These are phyloP conservation scores for Cherax destructor DNA, from an alignment of 1,140 invertebrate species.

Conservation along the genomic window DNA sequence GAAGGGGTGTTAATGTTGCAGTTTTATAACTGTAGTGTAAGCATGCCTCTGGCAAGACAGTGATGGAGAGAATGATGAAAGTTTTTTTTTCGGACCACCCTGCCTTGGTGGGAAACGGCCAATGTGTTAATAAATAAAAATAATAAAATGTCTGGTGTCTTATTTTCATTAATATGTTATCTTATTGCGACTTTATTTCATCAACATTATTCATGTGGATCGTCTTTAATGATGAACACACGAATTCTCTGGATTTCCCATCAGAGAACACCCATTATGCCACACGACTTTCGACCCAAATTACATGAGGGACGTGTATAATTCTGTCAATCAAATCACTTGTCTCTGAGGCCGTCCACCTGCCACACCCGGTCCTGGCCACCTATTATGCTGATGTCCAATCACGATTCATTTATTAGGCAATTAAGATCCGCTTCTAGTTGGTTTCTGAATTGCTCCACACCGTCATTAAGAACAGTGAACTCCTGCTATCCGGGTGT, in stretches of 20 bases:
- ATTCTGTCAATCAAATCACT: conserved; percentile 6
- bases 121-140: too few species aligned
- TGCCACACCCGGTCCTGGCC: not conserved
- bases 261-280: not conserved
- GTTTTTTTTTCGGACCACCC: too few species aligned
- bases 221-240: too few species aligned
- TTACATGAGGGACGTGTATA: not conserved
- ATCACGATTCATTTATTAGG: conserved; percentile 33
- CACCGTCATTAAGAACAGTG: not conserved
- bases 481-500: not conserved
- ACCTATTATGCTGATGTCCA: conserved; percentile 27
- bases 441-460: not conserved
- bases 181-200: too few species aligned
- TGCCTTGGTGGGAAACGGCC: too few species aligned
- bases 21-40: too few species aligned
- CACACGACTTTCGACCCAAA: not conserved
- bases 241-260: not conserved
- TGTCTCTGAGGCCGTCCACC: not conserved
- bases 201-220: too few species aligned
- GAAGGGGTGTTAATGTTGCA: too few species aligned
- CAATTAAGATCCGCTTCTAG: conserved; percentile 15
- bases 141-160: too few species aligned
- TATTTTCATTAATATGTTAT: too few species aligned
- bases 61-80: too few species aligned
- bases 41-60: too few species aligned